These are phyloP conservation scores for Sminthopsis crassicaudata DNA, from an alignment of 2,113 vertebrate species.

Conservation along the genomic window DNA sequence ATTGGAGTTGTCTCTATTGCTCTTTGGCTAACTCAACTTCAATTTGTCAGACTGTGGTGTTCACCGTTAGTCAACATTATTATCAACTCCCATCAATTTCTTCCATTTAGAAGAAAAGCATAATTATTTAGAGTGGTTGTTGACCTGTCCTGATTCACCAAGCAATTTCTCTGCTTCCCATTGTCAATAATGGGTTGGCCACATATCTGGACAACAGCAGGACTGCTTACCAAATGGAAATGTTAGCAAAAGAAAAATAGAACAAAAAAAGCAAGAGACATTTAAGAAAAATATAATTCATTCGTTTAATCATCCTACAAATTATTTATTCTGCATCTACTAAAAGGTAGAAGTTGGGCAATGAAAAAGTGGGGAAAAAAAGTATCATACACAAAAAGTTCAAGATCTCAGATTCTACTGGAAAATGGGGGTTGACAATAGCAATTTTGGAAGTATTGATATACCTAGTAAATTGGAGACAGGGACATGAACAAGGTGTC, in stretches of 20 bases:
- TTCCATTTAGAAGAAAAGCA: constrained; percentile 1
- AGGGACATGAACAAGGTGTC: too few species aligned
- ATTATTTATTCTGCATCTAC: neutral
- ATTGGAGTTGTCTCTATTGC: neutral
- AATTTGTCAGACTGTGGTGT: neutral
- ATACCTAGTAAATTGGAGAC: neutral
- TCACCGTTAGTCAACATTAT: neutral
- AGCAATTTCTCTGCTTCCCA: neutral
- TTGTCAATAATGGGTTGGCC: neutral
- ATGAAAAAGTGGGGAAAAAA: neutral
- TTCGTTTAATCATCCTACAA: neutral
- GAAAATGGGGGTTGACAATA: neutral
- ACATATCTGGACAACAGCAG: neutral
- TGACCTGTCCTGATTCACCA: neutral
- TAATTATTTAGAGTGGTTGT: neutral
- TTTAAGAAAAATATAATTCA: neutral
- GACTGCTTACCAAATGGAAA: neutral
- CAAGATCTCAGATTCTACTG: neutral
- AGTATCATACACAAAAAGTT: too few species aligned
- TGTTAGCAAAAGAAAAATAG: neutral
- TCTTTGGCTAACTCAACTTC: neutral
- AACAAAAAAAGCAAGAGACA: neutral
- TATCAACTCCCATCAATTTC: neutral
- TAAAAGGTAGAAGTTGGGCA: neutral
- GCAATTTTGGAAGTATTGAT: neutral